Evolutionary conservation across 2,797 vertebrate species (phyloP), one percentile per base, ranked within the genome.

Genomic region (Enteromius radiatus): DNA sequence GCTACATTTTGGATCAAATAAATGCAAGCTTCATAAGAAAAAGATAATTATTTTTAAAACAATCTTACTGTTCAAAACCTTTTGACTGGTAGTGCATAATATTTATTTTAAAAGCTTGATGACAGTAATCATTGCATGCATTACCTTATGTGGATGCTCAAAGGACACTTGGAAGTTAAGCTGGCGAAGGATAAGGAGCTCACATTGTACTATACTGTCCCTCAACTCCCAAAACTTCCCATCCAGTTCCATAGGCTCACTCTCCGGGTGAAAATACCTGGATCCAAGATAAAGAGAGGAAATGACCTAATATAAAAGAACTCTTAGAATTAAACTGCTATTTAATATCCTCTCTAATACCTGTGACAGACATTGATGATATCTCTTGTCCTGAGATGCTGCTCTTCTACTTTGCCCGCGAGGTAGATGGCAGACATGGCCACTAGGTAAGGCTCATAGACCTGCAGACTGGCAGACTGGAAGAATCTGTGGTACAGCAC

Each of bases 321-420:
- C 3, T 38, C n/a, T 38, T 11, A 73, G 21, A 56, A 19, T 28
- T 36, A 36, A 2, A 28, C 3, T 3, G 1, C 12, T 31, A 3
- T 6, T 2, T 1, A 85, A 73, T 81, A 23, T 56, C n/a, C n/a
- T 56, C n/a, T 56, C n/a, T 56, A 10, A 23, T 56, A 56, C 54
- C 54, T 12, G 54, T 56, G n/a, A 23, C 95, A 95, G 1, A 96
- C 96, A 76, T 96, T 96, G 90, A 96, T 94, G 84, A 96, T 96
- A 86, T 96, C 96, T 11, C 95, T 92, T 1, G 96, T 96, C 73
- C 96, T 91, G 52, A 96, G 90, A 88, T 97, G 96, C 82, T 97
- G 96, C 82, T 97, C 96, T 89, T 98, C 96, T 84, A 97, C 95
- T 88, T 97, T 97, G 26, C 96, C 96, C 0, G 96, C 96, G 85